Conservation (phyloP, 2,888 invertebrate genomes). For the Chymomyza amoena region DNA sequence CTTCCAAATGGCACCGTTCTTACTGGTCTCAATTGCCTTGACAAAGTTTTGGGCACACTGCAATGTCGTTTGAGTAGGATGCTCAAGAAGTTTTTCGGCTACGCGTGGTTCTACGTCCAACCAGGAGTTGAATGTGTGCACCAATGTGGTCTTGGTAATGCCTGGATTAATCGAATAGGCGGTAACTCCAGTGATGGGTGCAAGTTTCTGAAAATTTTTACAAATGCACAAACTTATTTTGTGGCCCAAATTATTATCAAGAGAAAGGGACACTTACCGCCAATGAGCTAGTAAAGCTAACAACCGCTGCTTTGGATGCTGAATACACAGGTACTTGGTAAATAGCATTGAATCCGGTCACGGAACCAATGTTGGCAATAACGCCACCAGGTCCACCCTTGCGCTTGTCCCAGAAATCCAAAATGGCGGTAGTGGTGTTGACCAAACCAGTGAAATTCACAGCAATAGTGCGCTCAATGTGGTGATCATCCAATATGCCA, state of each 20-base stretch:
- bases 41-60: constrained; percentile 71
- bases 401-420: constrained; percentile 78
- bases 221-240: not conserved
- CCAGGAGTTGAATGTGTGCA: constrained; percentile 61
- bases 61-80: constrained; percentile 49
- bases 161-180: constrained; percentile 64
- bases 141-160: constrained; percentile 54
- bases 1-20: constrained; percentile 76
- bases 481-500: constrained; percentile 64
- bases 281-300: constrained; percentile 76
- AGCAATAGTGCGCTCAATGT: constrained; percentile 64
- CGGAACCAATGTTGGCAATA: constrained; percentile 77
- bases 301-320: constrained; percentile 77
- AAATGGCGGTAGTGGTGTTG: constrained; percentile 68
- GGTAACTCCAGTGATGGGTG: constrained; percentile 58
- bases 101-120: constrained; percentile 54
- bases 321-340: constrained; percentile 74
- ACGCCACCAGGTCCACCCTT: constrained; percentile 78
- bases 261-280: constrained; percentile 59
- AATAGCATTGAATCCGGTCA: constrained; percentile 68
- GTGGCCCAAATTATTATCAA: not conserved
- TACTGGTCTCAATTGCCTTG: constrained; percentile 67
- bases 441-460: constrained; percentile 67
- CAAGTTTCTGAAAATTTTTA: constrained; percentile 40
- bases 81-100: constrained; percentile 35